phyloP scores from a whole-genome alignment of 2,113 vertebrate species.

The Chloroceryle aenea region DNA sequence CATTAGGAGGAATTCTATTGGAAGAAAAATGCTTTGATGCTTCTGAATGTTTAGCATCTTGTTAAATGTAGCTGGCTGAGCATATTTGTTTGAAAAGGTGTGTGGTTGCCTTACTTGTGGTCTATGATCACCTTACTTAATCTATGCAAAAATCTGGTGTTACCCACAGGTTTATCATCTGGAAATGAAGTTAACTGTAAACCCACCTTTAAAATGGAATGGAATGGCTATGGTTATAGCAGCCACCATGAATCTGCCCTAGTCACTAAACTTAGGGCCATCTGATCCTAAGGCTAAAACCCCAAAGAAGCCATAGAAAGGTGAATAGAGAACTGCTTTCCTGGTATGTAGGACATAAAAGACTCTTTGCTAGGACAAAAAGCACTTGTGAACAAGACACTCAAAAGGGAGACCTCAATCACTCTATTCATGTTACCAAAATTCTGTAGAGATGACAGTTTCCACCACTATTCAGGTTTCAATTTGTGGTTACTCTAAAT shows the following conservation, averaged over 20 bases:
- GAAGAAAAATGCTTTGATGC: neutral
- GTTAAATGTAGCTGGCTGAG: neutral
- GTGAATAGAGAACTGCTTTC: neutral
- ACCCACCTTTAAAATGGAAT: neutral
- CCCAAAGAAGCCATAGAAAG: neutral
- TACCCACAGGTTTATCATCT: neutral
- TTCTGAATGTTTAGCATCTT: neutral
- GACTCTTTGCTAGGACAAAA: neutral
- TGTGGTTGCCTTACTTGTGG: neutral
- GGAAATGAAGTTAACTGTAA: neutral
- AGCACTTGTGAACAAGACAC: neutral
- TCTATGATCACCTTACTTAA: neutral
- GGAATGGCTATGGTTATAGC: neutral
- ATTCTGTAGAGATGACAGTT: constrained; percentile 1
- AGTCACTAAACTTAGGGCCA: neutral
- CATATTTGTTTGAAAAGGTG: neutral
- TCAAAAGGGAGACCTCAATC: neutral
- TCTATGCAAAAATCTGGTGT: neutral
- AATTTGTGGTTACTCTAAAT: neutral
- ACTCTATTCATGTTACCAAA: too few relatives aligned
- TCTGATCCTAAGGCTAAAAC: neutral
- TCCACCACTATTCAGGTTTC: constrained; percentile 5
- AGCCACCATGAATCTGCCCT: neutral
- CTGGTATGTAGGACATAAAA: neutral
- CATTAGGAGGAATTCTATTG: neutral